Evolutionary conservation across 2,113 vertebrate species (phyloP).

Genomic region (Micronisus gabar): DNA sequence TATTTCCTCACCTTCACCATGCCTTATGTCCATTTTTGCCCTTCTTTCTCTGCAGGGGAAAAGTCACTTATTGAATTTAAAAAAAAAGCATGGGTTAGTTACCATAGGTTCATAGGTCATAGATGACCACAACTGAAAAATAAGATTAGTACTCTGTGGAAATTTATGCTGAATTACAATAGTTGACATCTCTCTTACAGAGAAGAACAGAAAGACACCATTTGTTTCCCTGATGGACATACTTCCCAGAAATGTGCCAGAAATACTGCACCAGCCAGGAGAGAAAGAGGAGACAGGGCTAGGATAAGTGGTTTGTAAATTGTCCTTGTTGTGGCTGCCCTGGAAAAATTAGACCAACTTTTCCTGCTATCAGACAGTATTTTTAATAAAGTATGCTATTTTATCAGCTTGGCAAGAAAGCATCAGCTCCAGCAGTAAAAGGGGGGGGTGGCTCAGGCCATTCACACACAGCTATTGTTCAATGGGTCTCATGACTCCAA

Average conservation of each 20-base stretch:
- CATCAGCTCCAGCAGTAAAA: neutral
- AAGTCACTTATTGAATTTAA: neutral
- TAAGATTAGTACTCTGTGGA: neutral
- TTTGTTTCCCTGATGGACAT: neutral
- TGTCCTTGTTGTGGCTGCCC: neutral
- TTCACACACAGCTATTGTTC: neutral
- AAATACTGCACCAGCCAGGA: neutral
- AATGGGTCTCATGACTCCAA: neutral
- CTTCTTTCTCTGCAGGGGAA: neutral
- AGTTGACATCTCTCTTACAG: neutral
- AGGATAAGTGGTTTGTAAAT: neutral
- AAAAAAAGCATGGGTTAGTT: neutral
- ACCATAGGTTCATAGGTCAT: neutral
- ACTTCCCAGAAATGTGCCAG: neutral
- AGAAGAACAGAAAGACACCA: neutral
- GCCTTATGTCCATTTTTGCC: neutral
- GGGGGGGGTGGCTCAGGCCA: neutral
- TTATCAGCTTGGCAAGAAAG: constrained; percentile 2
- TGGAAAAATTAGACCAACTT: neutral
- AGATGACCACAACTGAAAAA: neutral
- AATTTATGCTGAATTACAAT: neutral
- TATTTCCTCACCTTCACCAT: neutral
- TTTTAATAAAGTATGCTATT: neutral
- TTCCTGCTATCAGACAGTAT: neutral
- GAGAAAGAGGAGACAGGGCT: neutral